A percentile compares a stretch with the other conserved stretches of the same genome.
Conservation (phyloP, 2,888 invertebrate species). For the Athalia cordata region DNA sequence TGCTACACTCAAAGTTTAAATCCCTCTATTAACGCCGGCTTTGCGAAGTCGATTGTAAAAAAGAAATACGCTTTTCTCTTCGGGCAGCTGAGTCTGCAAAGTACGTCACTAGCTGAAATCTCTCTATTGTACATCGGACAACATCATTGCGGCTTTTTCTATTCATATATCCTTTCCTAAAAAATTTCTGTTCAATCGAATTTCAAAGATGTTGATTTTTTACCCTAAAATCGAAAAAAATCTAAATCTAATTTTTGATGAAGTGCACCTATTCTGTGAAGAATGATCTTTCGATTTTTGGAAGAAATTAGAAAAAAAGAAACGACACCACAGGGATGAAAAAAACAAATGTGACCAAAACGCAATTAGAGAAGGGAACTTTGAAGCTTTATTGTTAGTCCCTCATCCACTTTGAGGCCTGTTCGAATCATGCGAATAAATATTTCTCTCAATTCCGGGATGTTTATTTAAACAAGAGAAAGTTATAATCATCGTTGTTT, state of each 20-base stretch:
- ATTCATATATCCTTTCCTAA: not conserved
- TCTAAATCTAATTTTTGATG: no score
- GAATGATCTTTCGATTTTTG: no score
- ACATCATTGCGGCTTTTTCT: not conserved
- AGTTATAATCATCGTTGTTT: constrained; percentile 29
- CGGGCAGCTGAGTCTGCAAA: not conserved
- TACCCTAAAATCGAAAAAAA: no score
- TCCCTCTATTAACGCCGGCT: constrained; percentile 27
- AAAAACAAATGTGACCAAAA: not conserved
- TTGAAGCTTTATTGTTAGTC: constrained; percentile 7
- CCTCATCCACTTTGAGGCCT: not conserved
- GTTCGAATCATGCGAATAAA: constrained; percentile 18
- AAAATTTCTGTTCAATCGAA: no score
- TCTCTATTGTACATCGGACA: not conserved
- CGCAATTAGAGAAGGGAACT: not conserved
- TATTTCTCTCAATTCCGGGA: constrained; percentile 26
- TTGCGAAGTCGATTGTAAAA: constrained; percentile 29
- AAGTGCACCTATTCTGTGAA: no score
- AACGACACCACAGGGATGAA: not conserved
- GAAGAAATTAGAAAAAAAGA: no score
- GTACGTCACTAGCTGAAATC: not conserved
- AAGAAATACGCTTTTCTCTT: constrained; percentile 9
- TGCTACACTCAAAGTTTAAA: constrained; percentile 35
- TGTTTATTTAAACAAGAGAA: constrained; percentile 26
- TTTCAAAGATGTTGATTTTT: no score